Base-by-base conservation (phyloP, 1,140 invertebrate genomes). In the Formica selysi region DNA sequence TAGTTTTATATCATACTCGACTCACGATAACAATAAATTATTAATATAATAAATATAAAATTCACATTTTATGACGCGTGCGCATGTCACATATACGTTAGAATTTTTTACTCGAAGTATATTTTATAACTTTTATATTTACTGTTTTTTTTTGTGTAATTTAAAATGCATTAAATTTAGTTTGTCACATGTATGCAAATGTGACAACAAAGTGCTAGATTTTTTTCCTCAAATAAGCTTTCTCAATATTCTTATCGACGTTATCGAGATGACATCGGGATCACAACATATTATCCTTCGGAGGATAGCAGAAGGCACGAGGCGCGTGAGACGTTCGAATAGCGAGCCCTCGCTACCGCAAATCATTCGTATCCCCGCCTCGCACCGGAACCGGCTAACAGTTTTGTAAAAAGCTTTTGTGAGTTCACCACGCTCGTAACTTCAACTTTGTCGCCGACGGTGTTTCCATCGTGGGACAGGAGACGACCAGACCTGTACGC, bases 381-480 rank as follows among this genome's bases (percentile, higher is more conserved):
- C 67, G 26, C 59, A 51, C 83, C 86, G 84, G 68, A 87, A 88
- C 61, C 86, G 70, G 48, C 78, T 87, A 91, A 92, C 89, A 91
- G 91, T 92, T 92, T 93, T 92, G 90, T 92, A 92, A 92, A 93
- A 93, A 93, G 92, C 92, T 93, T 93, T 92, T 89, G 92, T 88
- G 90, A 92, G 92, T 93, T 93, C 91, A 91, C 65, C 89, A 65
- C 67, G 83, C 62, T 91, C 92, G 87, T 93, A 92, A 93, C 89
- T 93, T 91, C 91, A 92, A 92, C 87, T 93, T 93, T 93, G 90
- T 92, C 90, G 91, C 78, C 81, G 81, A 84, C 89, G 87, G 86
- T 83, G 86, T 88, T 90, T 83, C 86, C 48, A 85, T 84, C 76
- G 81, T 90, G 86, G 89, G 89, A 90, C 86, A 84, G 80, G 90